Percentiles rank a stretch among this genome's conserved stretches.
phyloP scores from a whole-genome alignment of 1,140 invertebrate genomes.

The Calosoma granatense region DNA sequence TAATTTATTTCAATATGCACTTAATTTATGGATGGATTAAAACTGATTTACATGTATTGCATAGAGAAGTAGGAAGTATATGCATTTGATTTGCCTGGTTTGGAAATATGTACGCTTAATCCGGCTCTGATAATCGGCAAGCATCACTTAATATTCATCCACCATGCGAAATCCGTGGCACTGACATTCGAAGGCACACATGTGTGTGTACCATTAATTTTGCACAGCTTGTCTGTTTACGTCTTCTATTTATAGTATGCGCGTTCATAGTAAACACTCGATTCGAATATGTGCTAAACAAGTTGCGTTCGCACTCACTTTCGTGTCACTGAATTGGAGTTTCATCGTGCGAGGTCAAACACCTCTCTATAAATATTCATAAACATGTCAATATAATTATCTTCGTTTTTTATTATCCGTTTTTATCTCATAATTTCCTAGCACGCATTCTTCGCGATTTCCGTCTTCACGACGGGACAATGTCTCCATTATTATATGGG shows the following conservation, averaged over 20 bases:
- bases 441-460: conserved; percentile 6
- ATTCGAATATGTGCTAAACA: conserved; percentile 4
- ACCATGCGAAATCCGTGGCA: not conserved
- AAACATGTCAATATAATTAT: conserved; percentile 9
- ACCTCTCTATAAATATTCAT: conserved; percentile 8
- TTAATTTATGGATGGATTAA: no score
- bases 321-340: conserved; percentile 7
- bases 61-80: no score
- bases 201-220: not conserved
- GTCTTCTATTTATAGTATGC: conserved; percentile 2
- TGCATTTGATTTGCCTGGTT: no score
- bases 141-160: not conserved
- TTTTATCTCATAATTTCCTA: conserved; percentile 5
- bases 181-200: not conserved
- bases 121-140: no score
- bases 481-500: not conserved
- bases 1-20: no score
- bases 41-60: no score
- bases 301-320: conserved; percentile 1
- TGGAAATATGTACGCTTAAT: no score
- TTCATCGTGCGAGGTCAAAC: conserved; percentile 1
- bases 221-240: not conserved
- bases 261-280: not conserved
- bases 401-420: conserved; percentile 8
- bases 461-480: not conserved